Conservation (phyloP, 2,888 invertebrate genomes). For the Drosophila ezoana region DNA sequence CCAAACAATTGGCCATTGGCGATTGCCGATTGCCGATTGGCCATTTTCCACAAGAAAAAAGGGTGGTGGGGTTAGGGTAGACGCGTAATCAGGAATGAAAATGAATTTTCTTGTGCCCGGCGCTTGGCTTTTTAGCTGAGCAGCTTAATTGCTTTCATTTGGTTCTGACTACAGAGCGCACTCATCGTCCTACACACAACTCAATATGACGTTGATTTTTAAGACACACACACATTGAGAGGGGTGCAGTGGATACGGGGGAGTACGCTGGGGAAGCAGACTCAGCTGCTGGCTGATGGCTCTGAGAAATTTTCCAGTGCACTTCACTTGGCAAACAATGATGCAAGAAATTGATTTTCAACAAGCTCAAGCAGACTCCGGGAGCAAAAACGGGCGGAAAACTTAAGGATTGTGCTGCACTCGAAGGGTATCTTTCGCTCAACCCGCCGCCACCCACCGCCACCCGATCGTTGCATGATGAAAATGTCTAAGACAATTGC, state of each 20-base stretch:
- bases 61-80: background rate
- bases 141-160: slow-evolving; percentile 77
- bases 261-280: background rate
- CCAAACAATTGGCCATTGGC: slow-evolving; percentile 48
- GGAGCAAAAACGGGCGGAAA: slow-evolving; percentile 10
- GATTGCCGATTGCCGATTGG: slow-evolving; percentile 31
- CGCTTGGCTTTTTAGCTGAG: slow-evolving; percentile 48
- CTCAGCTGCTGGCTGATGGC: slow-evolving; percentile 58
- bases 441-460: background rate
- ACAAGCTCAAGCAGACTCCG: slow-evolving; percentile 69
- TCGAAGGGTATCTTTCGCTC: slow-evolving; percentile 17
- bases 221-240: slow-evolving; percentile 36
- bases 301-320: slow-evolving; percentile 81
- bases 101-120: slow-evolving; percentile 52
- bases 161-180: slow-evolving; percentile 25
- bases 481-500: slow-evolving; percentile 77
- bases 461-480: slow-evolving; percentile 53
- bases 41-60: slow-evolving; percentile 14
- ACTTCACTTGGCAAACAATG: slow-evolving; percentile 83
- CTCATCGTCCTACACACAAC: slow-evolving; percentile 31
- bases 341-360: slow-evolving; percentile 83
- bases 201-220: slow-evolving; percentile 80
- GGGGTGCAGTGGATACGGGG: background rate
- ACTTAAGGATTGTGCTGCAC: slow-evolving; percentile 44
- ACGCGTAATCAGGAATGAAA: slow-evolving; percentile 59